These are phyloP conservation scores for Sinocyclocheilus rhinocerous DNA, from an alignment of 2,113 vertebrate species.

Conservation along the genomic window DNA sequence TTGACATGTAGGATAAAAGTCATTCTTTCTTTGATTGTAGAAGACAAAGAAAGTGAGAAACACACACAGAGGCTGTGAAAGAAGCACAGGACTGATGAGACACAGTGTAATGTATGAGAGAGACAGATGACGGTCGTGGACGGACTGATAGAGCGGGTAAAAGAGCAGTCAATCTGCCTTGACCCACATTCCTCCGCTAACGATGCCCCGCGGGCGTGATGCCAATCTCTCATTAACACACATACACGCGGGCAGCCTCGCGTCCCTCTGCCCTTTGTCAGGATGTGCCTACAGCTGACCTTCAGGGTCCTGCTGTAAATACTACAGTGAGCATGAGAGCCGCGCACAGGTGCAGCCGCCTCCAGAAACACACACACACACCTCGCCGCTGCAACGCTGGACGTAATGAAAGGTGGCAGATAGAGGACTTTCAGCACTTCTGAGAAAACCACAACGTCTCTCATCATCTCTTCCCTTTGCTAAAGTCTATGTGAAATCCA, in stretches of 20 bases:
- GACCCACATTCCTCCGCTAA: constrained; percentile 81
- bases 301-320: constrained; percentile 63
- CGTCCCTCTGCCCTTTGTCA: constrained; percentile 41
- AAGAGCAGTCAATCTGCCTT: constrained; percentile 61
- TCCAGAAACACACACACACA: constrained; percentile 60
- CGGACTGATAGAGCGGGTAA: constrained; percentile 62
- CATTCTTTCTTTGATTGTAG: neutral
- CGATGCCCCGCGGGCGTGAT: constrained; percentile 74
- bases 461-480: constrained; percentile 13
- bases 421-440: constrained; percentile 63
- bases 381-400: constrained; percentile 65
- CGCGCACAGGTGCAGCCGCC: constrained; percentile 83
- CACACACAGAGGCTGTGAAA: neutral
- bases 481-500: neutral
- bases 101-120: neutral
- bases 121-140: constrained; percentile 33
- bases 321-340: constrained; percentile 59
- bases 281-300: constrained; percentile 63
- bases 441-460: constrained; percentile 7
- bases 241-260: constrained; percentile 43
- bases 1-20: neutral
- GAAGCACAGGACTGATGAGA: neutral
- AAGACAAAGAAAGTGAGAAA: neutral
- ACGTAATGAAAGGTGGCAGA: constrained; percentile 88
- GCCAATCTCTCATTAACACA: constrained; percentile 76